Conservation (phyloP, 1,140 invertebrate genomes). For the Drosophila lacteicornis region DNA sequence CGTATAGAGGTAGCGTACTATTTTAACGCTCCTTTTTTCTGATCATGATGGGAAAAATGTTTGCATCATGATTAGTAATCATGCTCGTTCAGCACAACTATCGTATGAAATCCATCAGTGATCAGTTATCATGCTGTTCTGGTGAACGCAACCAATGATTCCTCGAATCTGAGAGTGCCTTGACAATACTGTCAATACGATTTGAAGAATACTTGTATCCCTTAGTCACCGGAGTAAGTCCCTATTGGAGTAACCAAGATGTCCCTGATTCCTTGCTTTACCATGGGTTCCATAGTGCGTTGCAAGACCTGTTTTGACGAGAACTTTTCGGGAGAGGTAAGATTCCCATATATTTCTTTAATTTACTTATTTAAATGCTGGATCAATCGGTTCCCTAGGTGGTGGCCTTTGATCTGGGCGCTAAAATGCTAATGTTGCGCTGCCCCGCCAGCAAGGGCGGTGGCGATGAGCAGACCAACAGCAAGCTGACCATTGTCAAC, state of each 20-base stretch:
- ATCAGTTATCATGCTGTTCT: no score
- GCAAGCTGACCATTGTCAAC: constrained; percentile 30
- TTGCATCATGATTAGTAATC: no score
- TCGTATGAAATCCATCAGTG: no score
- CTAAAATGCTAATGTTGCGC: constrained; percentile 52
- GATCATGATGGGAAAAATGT: no score
- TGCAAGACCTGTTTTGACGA: constrained; percentile 59
- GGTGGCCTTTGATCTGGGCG: constrained; percentile 19
- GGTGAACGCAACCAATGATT: not conserved
- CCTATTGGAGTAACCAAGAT: not conserved
- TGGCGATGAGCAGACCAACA: constrained; percentile 10
- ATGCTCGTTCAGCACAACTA: no score
- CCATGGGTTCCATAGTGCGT: constrained; percentile 26
- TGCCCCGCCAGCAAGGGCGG: constrained; percentile 16
- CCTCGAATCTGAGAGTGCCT: not conserved
- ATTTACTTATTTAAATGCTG: not conserved
- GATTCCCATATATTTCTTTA: no score
- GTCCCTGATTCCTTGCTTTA: constrained; percentile 30
- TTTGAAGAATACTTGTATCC: not conserved
- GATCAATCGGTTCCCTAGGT: not conserved
- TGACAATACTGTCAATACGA: not conserved
- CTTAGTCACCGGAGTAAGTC: not conserved
- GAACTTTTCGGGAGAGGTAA: constrained; percentile 42
- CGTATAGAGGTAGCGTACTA: no score
- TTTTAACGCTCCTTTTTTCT: no score